Evolutionary conservation across 2,797 vertebrate species (phyloP).

Genomic region (Mormyrus proboscirostris): DNA sequence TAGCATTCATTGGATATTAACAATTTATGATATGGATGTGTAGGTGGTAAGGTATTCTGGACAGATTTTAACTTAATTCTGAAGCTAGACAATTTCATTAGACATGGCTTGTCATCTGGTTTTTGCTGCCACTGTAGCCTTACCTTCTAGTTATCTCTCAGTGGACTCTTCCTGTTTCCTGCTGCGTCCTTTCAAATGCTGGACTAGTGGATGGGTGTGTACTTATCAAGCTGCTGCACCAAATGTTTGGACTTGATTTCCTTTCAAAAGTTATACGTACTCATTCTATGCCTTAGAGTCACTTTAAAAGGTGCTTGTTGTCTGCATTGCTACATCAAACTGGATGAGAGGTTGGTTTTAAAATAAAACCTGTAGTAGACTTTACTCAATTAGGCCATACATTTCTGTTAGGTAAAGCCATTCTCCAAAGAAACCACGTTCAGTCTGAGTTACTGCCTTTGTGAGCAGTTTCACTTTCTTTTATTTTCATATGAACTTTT

Average conservation of each 20-base stretch:
- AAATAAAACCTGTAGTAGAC: constrained; percentile 5
- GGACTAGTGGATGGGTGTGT: neutral
- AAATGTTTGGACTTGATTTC: constrained; percentile 10
- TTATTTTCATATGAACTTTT: constrained; percentile 16
- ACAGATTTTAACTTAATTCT: neutral
- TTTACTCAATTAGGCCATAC: neutral
- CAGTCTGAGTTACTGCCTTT: constrained; percentile 36
- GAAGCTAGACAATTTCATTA: neutral
- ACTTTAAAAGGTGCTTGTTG: neutral
- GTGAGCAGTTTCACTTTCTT: constrained; percentile 1
- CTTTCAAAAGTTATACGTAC: neutral
- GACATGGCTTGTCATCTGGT: neutral
- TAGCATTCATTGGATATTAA: neutral
- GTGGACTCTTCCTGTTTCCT: neutral
- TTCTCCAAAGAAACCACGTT: constrained; percentile 52
- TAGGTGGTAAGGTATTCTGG: neutral
- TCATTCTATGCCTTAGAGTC: neutral
- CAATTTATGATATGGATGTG: neutral
- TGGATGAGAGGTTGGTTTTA: constrained; percentile 12
- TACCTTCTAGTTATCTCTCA: neutral
- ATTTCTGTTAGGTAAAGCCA: constrained; percentile 18
- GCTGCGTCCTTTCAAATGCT: constrained; percentile 1
- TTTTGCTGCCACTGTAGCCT: constrained; percentile 22
- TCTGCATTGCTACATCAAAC: constrained; percentile 17
- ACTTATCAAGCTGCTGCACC: constrained; percentile 5